A percentile compares a stretch with the other conserved stretches of the same genome.
Conservation (phyloP, 2,113 vertebrate genomes). For the Pitta sordida region DNA sequence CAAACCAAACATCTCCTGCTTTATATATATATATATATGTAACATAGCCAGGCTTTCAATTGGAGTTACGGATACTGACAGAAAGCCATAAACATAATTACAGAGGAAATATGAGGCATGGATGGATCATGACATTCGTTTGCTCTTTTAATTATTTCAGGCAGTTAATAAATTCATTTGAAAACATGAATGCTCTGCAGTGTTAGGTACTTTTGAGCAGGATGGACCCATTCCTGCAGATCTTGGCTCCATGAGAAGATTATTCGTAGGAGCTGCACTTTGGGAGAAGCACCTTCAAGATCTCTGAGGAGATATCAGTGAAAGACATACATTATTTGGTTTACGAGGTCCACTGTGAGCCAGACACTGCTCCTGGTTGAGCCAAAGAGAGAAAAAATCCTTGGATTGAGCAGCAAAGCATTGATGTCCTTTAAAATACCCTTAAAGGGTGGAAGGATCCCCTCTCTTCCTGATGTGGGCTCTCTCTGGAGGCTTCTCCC, state of each 20-base stretch:
- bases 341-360: neutral
- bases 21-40: no score
- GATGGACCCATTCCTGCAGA: neutral
- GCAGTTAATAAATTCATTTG: conserved; percentile 12
- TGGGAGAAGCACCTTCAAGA: neutral
- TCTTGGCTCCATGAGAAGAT: neutral
- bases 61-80: conserved; percentile 7
- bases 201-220: neutral
- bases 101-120: neutral
- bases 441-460: neutral
- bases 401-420: neutral
- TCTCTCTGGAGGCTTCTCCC: neutral
- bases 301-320: neutral
- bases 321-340: neutral
- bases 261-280: neutral
- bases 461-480: neutral
- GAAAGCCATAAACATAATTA: conserved; percentile 9
- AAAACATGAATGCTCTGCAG: conserved; percentile 4
- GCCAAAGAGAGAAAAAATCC: neutral
- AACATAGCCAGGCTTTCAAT: neutral
- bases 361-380: neutral
- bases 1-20: conserved; percentile 8
- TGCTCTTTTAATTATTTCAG: conserved; percentile 28
- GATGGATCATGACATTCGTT: neutral
- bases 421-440: neutral